Conservation (phyloP, 1,140 invertebrate species). For the Pentalonia nigronervosa region DNA sequence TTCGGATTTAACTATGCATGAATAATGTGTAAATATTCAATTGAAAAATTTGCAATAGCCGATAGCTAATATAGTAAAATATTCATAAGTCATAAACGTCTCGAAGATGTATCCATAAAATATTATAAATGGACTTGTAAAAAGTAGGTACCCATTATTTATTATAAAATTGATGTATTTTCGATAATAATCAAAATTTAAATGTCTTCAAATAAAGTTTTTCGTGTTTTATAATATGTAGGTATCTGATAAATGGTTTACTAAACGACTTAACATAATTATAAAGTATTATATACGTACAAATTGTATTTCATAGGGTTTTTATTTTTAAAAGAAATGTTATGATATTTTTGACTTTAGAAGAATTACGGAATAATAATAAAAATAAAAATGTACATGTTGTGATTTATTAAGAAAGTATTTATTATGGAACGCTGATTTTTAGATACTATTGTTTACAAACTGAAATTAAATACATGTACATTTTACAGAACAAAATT, state of each 20-base stretch:
- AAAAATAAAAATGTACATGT: not conserved
- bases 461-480: not conserved
- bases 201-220: not conserved
- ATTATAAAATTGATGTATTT: not conserved
- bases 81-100: not conserved
- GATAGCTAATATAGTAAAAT: not conserved
- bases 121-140: not conserved
- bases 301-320: not conserved
- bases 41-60: not conserved
- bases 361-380: not conserved
- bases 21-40: not conserved
- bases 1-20: slow-evolving; percentile 1
- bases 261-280: not conserved
- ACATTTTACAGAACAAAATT: not conserved
- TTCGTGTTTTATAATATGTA: not conserved
- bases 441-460: not conserved
- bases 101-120: not conserved
- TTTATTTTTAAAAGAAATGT: not conserved
- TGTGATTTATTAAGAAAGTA: not conserved
- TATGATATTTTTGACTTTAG: not conserved
- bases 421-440: not conserved
- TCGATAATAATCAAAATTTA: not conserved
- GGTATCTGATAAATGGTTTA: not conserved
- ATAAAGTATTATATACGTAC: not conserved
- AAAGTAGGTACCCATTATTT: not conserved